phyloP scores from a whole-genome alignment of 2,888 invertebrate genomes.

The Spodoptera exigua region DNA sequence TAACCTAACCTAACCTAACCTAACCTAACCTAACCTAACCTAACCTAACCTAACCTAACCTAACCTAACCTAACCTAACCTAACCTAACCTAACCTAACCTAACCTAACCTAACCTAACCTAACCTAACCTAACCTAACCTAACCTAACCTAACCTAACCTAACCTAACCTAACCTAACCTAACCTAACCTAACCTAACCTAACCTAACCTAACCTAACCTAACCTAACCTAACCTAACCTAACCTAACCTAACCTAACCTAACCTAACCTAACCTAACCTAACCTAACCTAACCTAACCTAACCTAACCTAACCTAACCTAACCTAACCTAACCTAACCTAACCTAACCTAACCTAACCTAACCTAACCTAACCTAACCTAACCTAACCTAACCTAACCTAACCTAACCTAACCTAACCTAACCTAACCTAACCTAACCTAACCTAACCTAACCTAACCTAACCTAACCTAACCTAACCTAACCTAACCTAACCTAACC shows the following conservation, averaged over 20 bases:
- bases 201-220: constrained; percentile 21
- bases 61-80: too few relatives aligned
- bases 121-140: constrained; percentile 45
- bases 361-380: too few relatives aligned
- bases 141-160: constrained; percentile 31
- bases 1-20: too few relatives aligned
- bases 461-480: constrained; percentile 42
- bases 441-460: constrained; percentile 14
- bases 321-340: too few relatives aligned
- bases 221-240: constrained; percentile 34
- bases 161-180: constrained; percentile 26
- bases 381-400: constrained; percentile 41
- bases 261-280: constrained; percentile 50
- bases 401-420: constrained; percentile 36
- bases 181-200: constrained; percentile 23
- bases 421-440: constrained; percentile 32
- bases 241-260: constrained; percentile 44
- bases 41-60: too few relatives aligned
- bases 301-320: too few relatives aligned
- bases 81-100: background rate
- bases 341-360: too few relatives aligned
- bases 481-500: constrained; percentile 47
- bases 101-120: constrained; percentile 30
- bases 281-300: constrained; percentile 38
- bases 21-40: too few relatives aligned